Conservation (phyloP, 2,113 vertebrate species). For the Callospermophilus lateralis region DNA sequence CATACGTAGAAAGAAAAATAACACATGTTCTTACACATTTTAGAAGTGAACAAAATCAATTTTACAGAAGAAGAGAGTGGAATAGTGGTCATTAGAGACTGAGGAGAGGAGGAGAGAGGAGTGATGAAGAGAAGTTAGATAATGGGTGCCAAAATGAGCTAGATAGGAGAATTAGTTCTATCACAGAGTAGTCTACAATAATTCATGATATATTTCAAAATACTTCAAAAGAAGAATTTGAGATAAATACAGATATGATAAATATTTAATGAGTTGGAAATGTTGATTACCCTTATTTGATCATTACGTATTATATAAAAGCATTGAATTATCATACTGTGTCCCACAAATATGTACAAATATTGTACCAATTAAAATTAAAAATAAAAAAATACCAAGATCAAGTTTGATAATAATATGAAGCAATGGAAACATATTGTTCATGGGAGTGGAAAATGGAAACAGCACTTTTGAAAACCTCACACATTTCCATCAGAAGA, state of each 20-base stretch:
- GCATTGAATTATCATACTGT: not conserved
- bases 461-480: not conserved
- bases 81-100: not conserved
- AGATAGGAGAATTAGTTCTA: not conserved
- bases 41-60: not conserved
- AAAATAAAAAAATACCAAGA: not conserved
- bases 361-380: not conserved
- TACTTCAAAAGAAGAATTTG: not conserved
- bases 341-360: not conserved
- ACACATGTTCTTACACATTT: not conserved
- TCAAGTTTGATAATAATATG: not conserved
- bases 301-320: not conserved
- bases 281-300: not conserved
- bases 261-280: not conserved
- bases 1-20: not conserved
- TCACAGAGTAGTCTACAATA: not conserved
- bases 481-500: not conserved
- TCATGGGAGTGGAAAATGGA: not conserved
- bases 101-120: fast-evolving
- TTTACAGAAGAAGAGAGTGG: not conserved
- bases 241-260: not conserved
- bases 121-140: not conserved
- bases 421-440: not conserved
- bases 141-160: not conserved
- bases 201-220: not conserved